Conservation (phyloP, 2,113 vertebrate species). For the Gnathonemus echidnorhynchus region DNA sequence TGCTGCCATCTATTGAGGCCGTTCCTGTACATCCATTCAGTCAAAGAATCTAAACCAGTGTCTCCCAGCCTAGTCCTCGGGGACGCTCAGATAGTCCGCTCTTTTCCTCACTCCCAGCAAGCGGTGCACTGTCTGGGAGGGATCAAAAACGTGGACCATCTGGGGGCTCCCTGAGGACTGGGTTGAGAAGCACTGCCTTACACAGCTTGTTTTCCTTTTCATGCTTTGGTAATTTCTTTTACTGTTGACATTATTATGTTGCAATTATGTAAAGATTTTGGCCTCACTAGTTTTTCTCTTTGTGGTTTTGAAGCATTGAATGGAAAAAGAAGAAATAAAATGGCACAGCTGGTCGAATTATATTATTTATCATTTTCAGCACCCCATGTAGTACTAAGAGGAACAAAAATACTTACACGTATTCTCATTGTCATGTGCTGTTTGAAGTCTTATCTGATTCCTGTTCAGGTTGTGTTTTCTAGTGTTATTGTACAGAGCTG, state of each 20-base stretch:
- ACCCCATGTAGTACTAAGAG: slow-evolving; percentile 6
- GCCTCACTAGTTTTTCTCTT: not conserved
- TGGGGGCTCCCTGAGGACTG: not conserved
- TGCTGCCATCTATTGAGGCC: not conserved
- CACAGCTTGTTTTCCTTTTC: not conserved
- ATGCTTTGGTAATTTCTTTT: not conserved
- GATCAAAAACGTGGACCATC: not conserved
- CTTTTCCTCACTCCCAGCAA: not conserved
- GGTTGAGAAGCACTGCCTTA: not conserved
- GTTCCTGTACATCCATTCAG: not conserved
- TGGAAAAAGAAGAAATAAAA: not conserved
- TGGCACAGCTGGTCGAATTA: slow-evolving; percentile 12
- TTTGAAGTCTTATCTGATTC: slow-evolving; percentile 13
- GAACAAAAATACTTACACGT: slow-evolving; percentile 7
- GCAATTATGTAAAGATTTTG: not conserved
- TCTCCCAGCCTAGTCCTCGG: not conserved
- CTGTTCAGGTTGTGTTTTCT: slow-evolving; percentile 20
- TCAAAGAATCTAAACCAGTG: not conserved
- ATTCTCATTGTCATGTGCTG: slow-evolving; percentile 15
- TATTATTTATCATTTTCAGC: slow-evolving; percentile 24
- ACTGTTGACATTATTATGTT: not conserved
- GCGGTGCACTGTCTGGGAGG: not conserved
- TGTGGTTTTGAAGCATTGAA: not conserved
- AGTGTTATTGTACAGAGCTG: slow-evolving; percentile 7
- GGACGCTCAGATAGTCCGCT: not conserved